Percentiles rank a stretch among this genome's conserved stretches.
These are phyloP conservation scores for Phytoseiulus persimilis DNA, from an alignment of 2,888 invertebrate species.

Conservation along the genomic window DNA sequence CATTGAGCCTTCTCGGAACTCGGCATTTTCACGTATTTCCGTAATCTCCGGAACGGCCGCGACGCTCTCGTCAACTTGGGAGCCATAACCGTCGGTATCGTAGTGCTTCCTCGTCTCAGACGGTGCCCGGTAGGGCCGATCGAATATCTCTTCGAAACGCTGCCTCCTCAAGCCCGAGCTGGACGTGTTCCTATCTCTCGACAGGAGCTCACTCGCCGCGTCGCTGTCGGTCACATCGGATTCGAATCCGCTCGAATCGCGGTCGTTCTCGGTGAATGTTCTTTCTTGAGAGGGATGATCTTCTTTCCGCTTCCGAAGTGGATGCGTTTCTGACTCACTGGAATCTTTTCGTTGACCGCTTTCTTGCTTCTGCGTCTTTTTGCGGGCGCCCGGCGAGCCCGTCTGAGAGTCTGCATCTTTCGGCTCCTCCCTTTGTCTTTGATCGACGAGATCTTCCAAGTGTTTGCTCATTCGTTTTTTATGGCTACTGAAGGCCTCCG, in stretches of 20 bases:
- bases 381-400: background rate
- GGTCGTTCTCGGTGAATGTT: background rate
- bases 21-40: too few relatives aligned
- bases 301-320: conserved; percentile 14
- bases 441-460: conserved; percentile 26
- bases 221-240: conserved; percentile 36
- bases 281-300: background rate
- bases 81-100: conserved; percentile 31
- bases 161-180: background rate
- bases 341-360: conserved; percentile 23
- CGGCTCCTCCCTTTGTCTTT: conserved; percentile 11
- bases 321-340: conserved; percentile 19
- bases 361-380: background rate
- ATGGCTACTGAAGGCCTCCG: conserved; percentile 16
- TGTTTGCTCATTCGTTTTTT: conserved; percentile 26
- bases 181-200: background rate
- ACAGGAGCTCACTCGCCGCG: background rate
- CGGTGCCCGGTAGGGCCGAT: conserved; percentile 10
- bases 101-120: conserved; percentile 6
- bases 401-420: conserved; percentile 18
- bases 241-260: conserved; percentile 32
- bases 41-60: background rate
- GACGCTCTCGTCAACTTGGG: conserved; percentile 12
- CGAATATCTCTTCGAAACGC: conserved; percentile 23
- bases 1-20: background rate